Conservation (phyloP, 2,113 vertebrate genomes). For the Epinephelus lanceolatus region DNA sequence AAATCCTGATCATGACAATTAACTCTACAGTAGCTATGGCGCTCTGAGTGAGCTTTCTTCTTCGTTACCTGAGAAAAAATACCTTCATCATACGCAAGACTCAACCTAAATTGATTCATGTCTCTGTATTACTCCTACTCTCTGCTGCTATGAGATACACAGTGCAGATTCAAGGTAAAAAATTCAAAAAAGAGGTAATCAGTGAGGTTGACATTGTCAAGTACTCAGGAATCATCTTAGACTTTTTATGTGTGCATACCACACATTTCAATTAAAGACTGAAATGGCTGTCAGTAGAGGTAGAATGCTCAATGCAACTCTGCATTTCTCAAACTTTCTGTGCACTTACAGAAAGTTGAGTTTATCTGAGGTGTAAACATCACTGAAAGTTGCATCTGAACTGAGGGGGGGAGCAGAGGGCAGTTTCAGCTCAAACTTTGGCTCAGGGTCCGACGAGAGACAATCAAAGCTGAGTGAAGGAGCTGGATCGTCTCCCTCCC, state of each 20-base stretch:
- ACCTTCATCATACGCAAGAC: neutral
- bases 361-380: conserved; percentile 71
- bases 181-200: no score
- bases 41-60: neutral
- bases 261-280: neutral
- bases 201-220: no score
- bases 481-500: neutral
- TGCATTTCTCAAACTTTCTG: neutral
- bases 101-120: neutral
- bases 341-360: conserved; percentile 49
- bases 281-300: neutral
- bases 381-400: conserved; percentile 2
- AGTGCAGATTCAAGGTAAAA: no score
- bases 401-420: conserved; percentile 21
- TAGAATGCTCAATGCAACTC: neutral
- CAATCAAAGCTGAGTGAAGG: neutral
- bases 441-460: neutral
- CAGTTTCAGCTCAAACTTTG: conserved; percentile 51
- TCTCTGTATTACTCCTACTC: neutral
- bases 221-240: no score
- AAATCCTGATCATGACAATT: neutral
- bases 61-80: neutral
- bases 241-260: no score
- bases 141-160: neutral
- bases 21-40: neutral